Evolutionary conservation across 2,113 vertebrate species (phyloP), one percentile per base, ranked within the genome.

Genomic region (Porphyrio hochstetteri): DNA sequence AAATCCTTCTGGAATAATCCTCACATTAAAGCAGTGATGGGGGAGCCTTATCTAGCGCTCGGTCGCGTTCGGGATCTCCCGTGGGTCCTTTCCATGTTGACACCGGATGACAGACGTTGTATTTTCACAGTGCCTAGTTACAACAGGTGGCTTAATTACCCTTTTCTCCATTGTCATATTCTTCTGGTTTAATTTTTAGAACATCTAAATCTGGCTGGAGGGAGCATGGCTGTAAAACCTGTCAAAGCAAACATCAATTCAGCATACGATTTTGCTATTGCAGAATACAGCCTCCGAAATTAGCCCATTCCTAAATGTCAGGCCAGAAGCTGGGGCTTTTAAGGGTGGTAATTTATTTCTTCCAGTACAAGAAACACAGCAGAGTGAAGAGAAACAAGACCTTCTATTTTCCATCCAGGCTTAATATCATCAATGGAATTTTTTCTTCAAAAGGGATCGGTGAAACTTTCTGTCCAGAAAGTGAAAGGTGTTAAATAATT

Each of bases 401-500:
- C 38, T 31, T 67, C 16, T 76, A 65, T 82, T 80, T 91, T 86
- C 68, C 70, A 4, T 65, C n/a, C 1, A 3, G 14, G 35, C 61
- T 80, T 88, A 79, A 24, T 70, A 59, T 52, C 57, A 46, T 67
- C 78, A 90, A 53, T 10, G 8, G 59, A 84, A 92, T 89, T 78
- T 81, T 46, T 86, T 71, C 80, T 84, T 92, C 91, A 81, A 82
- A 84, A 84, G 48, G 10, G 14, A 88, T 78, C 52, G 74, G 24
- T 48, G 69, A 61, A 86, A 64, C 36, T 84, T 90, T 74, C 76
- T 78, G 33, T 78, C 81, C 33, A 82, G 65, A 48, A 86, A 91
- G 38, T 68, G 83, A 61, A 83, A 92, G 44, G 17, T 87, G 25
- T 79, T 82, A 77, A 92, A 95, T 92, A 91, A 94, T 91, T 91